Conservation (phyloP, 2,888 invertebrate genomes). For the Drosophila kanekoi region DNA sequence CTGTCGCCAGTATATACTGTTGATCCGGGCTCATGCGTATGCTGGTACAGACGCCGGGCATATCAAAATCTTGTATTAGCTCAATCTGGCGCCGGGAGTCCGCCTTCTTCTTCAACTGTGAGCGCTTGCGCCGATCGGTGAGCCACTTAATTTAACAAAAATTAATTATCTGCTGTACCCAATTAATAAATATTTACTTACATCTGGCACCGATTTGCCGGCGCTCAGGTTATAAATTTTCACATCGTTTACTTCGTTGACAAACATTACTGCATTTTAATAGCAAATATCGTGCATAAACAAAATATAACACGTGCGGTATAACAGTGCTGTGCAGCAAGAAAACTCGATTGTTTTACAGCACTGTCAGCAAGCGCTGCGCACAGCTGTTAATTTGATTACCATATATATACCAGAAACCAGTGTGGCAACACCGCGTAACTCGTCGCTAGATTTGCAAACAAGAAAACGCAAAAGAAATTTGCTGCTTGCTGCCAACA, state of each 20-base stretch:
- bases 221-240: conserved; percentile 99
- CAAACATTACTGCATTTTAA: conserved; percentile 89
- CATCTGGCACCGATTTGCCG: conserved; percentile 98
- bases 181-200: conserved; percentile 86
- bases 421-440: conserved; percentile 39
- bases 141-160: conserved; percentile 90
- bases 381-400: conserved; percentile 42
- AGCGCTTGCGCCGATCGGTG: conserved; percentile 92
- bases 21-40: conserved; percentile 95
- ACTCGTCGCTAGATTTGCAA: conserved; percentile 58
- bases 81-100: conserved; percentile 96
- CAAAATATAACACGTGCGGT: conserved; percentile 65
- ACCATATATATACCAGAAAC: neutral
- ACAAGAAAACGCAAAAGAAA: conserved; percentile 61
- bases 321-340: conserved; percentile 11
- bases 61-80: conserved; percentile 99
- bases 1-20: conserved; percentile 95
- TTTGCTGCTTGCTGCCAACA: conserved; percentile 25
- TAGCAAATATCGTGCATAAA: conserved; percentile 49
- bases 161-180: neutral
- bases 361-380: conserved; percentile 23
- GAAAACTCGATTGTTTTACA: conserved; percentile 11
- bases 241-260: conserved; percentile 96
- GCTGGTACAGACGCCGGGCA: conserved; percentile 96
- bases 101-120: conserved; percentile 93